phyloP scores from a whole-genome alignment of 2,888 invertebrate species.

The Chloromyia formosa region DNA sequence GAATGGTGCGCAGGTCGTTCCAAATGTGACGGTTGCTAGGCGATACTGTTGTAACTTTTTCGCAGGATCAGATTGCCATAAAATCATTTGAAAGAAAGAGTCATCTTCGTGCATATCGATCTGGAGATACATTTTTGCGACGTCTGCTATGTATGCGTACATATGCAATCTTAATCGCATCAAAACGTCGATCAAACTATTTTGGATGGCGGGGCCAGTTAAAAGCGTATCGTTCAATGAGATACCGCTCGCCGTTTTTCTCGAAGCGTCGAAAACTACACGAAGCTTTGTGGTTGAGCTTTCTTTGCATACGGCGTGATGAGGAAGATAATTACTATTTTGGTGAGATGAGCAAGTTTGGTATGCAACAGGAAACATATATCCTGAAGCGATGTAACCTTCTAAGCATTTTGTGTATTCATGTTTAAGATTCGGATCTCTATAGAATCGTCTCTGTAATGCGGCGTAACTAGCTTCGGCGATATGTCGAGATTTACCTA shows the following conservation, averaged over 20 bases:
- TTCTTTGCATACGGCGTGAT: neutral
- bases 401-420: neutral
- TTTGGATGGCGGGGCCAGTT: neutral
- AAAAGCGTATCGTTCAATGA: neutral
- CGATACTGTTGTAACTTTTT: neutral
- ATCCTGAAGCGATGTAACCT: neutral
- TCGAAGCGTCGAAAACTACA: conserved; percentile 2
- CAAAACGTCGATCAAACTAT: neutral
- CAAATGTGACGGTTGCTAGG: neutral
- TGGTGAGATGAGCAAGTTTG: too few relatives aligned
- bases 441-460: too few relatives aligned
- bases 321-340: neutral
- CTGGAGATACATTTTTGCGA: neutral
- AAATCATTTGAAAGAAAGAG: neutral
- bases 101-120: neutral
- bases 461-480: too few relatives aligned
- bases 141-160: neutral
- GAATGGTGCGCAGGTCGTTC: neutral
- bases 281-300: neutral
- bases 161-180: neutral
- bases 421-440: too few relatives aligned
- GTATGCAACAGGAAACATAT: neutral
- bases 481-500: too few relatives aligned
- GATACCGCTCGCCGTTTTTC: neutral
- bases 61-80: neutral